These are phyloP conservation scores for Hystrix cristata DNA, from an alignment of 2,113 vertebrate genomes.

Conservation along the genomic window DNA sequence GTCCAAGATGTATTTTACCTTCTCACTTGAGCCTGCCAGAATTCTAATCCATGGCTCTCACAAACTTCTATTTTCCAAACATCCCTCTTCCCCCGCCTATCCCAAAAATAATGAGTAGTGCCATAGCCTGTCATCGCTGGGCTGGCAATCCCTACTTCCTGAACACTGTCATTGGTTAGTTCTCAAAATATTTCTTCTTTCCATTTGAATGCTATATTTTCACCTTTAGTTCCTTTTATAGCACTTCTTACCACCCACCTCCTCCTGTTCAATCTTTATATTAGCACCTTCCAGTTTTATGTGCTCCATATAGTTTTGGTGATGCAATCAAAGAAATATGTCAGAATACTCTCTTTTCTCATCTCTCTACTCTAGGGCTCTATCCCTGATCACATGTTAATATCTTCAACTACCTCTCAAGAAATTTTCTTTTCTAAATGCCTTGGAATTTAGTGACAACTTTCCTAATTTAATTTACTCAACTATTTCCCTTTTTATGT, in stretches of 20 bases:
- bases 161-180: conserved; percentile 51
- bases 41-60: conserved; percentile 39
- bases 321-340: conserved; percentile 66
- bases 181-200: conserved; percentile 71
- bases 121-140: conserved; percentile 35
- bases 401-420: conserved; percentile 9
- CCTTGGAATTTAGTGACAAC: conserved; percentile 19
- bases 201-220: conserved; percentile 77
- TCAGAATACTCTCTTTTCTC: conserved; percentile 43
- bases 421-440: conserved; percentile 54
- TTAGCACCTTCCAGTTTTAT: conserved; percentile 71
- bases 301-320: conserved; percentile 57
- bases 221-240: conserved; percentile 76
- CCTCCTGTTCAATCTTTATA: conserved; percentile 79
- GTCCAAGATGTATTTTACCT: conserved; percentile 26
- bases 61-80: conserved; percentile 12
- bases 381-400: conserved; percentile 5
- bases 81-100: conserved; percentile 17
- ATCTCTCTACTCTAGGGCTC: conserved; percentile 15
- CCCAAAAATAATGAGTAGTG: conserved; percentile 8
- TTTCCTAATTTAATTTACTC: conserved; percentile 46
- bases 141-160: conserved; percentile 33
- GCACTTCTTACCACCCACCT: conserved; percentile 65
- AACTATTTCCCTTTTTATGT: conserved; percentile 29
- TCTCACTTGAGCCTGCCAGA: conserved; percentile 15